Evolutionary conservation across 2,113 vertebrate genomes (phyloP).

Genomic region (Tylochromis polylepis): DNA sequence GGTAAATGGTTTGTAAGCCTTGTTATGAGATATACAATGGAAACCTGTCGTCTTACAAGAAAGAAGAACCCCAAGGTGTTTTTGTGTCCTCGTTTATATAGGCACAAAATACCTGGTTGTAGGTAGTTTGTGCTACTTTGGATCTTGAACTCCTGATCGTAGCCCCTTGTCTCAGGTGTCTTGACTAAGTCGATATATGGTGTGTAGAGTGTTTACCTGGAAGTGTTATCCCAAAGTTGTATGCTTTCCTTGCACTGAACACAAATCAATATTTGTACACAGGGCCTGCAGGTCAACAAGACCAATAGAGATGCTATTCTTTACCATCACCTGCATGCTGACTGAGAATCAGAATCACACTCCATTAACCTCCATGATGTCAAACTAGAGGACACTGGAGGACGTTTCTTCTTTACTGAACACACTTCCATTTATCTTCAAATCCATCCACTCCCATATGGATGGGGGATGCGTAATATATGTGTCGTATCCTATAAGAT

Average conservation of each 20-base stretch:
- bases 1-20: background rate
- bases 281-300: conserved; percentile 32
- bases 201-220: background rate
- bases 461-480: background rate
- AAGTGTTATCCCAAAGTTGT: background rate
- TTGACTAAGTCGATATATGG: background rate
- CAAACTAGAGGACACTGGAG: background rate
- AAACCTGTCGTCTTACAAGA: background rate
- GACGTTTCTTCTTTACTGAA: background rate
- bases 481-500: background rate
- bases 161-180: background rate
- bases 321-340: conserved; percentile 9
- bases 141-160: background rate
- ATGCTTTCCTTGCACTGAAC: background rate
- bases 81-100: background rate
- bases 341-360: conserved; percentile 27
- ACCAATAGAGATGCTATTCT: conserved; percentile 23
- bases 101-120: background rate
- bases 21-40: background rate
- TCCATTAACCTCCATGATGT: conserved; percentile 25
- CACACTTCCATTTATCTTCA: background rate
- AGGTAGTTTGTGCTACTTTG: background rate
- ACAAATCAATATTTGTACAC: conserved; percentile 8
- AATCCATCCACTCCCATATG: background rate
- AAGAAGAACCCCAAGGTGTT: background rate